A percentile compares a stretch with the other conserved stretches of the same genome.
Conservation (phyloP, 2,888 invertebrate species). For the Myathropa florea region DNA sequence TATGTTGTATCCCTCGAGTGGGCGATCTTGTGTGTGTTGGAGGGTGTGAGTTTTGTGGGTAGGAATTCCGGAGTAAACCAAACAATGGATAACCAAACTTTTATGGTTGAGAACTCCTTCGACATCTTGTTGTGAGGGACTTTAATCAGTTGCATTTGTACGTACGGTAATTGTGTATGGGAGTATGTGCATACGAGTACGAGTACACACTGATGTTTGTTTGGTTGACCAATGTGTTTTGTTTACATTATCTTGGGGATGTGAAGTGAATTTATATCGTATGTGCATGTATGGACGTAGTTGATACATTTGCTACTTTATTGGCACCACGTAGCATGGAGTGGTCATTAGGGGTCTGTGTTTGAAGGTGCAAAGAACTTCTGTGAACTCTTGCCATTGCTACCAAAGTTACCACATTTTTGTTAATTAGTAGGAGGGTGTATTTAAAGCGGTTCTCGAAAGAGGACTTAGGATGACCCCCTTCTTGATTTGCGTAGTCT, state of each 20-base stretch:
- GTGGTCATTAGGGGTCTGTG: no score
- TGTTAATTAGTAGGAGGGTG: no score
- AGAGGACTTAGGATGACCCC: no score
- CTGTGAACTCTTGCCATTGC: no score
- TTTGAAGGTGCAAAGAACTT: no score
- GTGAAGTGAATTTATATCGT: not conserved
- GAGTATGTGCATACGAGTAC: no score
- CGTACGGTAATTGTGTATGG: not conserved
- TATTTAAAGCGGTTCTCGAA: no score
- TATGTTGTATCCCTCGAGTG: not conserved
- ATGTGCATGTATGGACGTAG: not conserved
- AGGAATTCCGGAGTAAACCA: constrained; percentile 4
- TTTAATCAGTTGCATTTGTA: constrained; percentile 25
- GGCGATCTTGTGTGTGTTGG: not conserved
- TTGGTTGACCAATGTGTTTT: constrained; percentile 18
- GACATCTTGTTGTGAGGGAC: constrained; percentile 6
- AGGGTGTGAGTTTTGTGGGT: not conserved
- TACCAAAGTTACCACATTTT: no score
- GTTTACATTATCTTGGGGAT: not conserved
- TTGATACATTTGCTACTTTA: no score
- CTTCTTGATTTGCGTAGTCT: no score
- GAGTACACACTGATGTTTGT: not conserved
- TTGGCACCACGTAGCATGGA: no score
- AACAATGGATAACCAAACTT: constrained; percentile 43
- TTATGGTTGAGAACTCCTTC: constrained; percentile 19